Evolutionary conservation across 2,797 vertebrate species (phyloP).

Genomic region (Oceanodroma leucorhoa): DNA sequence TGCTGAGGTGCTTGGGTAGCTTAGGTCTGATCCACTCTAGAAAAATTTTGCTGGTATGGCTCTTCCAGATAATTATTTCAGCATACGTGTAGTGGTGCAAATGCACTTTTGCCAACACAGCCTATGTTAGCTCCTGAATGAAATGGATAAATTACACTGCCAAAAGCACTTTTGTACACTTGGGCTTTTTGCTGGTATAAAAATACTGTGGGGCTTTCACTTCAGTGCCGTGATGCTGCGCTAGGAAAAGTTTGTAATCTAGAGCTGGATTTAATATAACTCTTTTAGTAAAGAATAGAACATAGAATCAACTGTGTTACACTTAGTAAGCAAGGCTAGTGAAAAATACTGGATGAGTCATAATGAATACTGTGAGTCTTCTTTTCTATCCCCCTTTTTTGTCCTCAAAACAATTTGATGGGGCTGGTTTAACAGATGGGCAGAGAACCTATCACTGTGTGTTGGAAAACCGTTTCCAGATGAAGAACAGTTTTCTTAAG

Average conservation of each 20-base stretch:
- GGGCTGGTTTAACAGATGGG: constrained; percentile 62
- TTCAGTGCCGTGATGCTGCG: background rate
- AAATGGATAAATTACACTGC: background rate
- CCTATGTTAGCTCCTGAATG: background rate
- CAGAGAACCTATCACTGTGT: constrained; percentile 46
- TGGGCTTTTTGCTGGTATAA: background rate
- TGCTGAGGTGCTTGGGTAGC: background rate
- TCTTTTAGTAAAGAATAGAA: background rate
- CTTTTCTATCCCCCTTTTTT: constrained; percentile 24
- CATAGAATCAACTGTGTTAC: background rate
- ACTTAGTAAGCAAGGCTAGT: constrained; percentile 24
- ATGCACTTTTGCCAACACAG: background rate
- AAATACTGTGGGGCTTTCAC: background rate
- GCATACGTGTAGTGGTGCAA: background rate
- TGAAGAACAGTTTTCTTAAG: constrained; percentile 59
- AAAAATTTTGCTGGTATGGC: background rate
- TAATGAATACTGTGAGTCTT: background rate
- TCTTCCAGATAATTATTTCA: background rate
- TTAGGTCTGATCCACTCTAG: background rate
- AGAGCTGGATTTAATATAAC: background rate
- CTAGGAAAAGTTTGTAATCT: background rate
- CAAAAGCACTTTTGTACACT: background rate
- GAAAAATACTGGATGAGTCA: constrained; percentile 42
- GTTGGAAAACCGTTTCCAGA: constrained; percentile 47
- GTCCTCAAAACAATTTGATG: constrained; percentile 49